Evolutionary conservation across 2,113 vertebrate species (phyloP), one percentile per base, ranked within the genome.

Genomic region (Hippocampus abdominalis): DNA sequence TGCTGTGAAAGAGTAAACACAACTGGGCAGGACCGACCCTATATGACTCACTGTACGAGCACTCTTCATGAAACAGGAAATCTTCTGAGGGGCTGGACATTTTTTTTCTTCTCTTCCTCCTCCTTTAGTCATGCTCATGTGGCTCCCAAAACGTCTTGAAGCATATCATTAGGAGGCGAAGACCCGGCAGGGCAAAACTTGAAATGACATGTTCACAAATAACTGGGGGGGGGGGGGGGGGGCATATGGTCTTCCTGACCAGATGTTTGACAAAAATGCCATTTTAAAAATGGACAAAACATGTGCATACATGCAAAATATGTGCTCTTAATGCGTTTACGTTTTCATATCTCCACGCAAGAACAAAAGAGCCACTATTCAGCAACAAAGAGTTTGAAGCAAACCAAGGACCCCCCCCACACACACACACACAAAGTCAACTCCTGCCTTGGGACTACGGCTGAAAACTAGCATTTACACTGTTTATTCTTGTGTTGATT

Each of bases 1-100:
- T 77, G 70, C 23, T 73, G 8, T 53, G 18, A 69, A 62, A 70
- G 68, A 75, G 73, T 80, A 74, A 84, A 86, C 76, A 81, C 72
- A 80, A 46, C 2, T 66, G 69, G 72, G 36, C 78, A 71, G 77
- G 80, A 76, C 71, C 77, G 62, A 79, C 77, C 66, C 79, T 75
- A 74, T 81, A 70, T 88, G 88, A 89, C 75, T 89, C 84, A 77
- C 75, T 69, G 62, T 76, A 69, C 73, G 79, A 66, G 75, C 67
- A 78, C 86, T 54, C 13, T 82, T 81, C 79, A 64, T 83, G 72
- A 81, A 86, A 84, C 88, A 90, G 88, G 88, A 91, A 91, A 81
- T 88, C 86, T 91, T 87, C 84, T 42, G 80, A 89, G 85, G 88
- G 89, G 90, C 67, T 86, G 88, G 87, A 79, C 85, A 16, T 1